Percentiles rank a stretch among this genome's conserved stretches.
phyloP scores from a whole-genome alignment of 2,113 vertebrate species.

The Hippolais icterina region DNA sequence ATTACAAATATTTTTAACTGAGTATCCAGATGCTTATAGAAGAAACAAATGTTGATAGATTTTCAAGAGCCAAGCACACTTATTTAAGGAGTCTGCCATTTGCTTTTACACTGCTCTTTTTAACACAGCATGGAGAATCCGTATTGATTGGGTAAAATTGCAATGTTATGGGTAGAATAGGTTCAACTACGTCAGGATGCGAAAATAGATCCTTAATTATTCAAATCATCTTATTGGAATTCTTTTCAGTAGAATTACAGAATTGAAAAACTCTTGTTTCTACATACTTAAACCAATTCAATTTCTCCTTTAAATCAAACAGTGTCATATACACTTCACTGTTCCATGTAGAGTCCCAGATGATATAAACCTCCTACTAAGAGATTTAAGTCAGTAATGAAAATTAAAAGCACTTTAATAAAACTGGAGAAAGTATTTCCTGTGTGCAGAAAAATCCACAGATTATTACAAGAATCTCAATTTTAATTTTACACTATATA shows the following conservation, averaged over 20 bases:
- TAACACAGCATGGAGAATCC: accelerated
- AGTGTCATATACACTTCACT: background rate
- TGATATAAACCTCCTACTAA: background rate
- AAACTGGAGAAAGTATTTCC: background rate
- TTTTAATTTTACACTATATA: background rate
- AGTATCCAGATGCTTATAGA: background rate
- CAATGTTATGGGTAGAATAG: background rate
- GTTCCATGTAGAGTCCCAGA: background rate
- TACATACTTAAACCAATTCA: background rate
- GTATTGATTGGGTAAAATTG: background rate
- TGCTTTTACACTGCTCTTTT: background rate
- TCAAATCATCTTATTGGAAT: background rate
- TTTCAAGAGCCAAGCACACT: background rate
- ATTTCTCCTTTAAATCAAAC: background rate
- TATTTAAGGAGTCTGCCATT: background rate
- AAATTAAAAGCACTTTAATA: background rate
- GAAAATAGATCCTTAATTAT: background rate
- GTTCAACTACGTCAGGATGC: background rate
- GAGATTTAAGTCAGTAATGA: background rate
- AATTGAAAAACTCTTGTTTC: background rate
- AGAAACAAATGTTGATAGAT: background rate
- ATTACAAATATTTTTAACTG: background rate
- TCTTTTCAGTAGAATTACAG: background rate
- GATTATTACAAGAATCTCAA: background rate
- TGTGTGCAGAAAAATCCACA: background rate